Conservation (phyloP, 23 tunicate species). For the Halocynthia roretzi region DNA sequence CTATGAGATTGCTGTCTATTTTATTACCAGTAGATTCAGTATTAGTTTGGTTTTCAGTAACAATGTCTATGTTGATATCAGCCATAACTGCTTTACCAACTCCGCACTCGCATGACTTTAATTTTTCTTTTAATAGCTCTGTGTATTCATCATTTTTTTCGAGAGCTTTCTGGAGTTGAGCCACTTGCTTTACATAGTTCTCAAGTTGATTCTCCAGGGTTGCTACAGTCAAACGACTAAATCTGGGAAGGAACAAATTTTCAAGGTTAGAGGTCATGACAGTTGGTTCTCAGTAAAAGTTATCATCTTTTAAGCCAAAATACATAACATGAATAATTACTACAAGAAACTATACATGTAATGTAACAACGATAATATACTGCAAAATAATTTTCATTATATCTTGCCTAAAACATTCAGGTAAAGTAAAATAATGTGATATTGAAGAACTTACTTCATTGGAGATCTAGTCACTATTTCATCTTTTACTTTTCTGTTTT, state of each 20-base stretch:
- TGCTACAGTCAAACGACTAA: slow-evolving; percentile 72
- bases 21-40: not conserved
- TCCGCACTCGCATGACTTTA: slow-evolving; percentile 6
- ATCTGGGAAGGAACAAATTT: slow-evolving; percentile 22
- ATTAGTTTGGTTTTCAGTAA: not conserved
- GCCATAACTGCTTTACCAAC: not conserved
- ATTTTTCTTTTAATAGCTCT: slow-evolving; percentile 37
- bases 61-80: not conserved
- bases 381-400: no score
- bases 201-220: slow-evolving; percentile 55
- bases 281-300: no score
- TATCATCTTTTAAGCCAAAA: no score
- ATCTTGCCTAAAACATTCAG: no score
- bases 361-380: no score
- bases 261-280: not conserved
- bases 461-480: slow-evolving; percentile 57
- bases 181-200: slow-evolving; percentile 41
- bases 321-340: no score
- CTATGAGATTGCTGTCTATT: not conserved
- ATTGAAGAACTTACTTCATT: slow-evolving; percentile 35
- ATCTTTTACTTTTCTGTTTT: slow-evolving; percentile 38
- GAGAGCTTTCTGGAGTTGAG: slow-evolving; percentile 59
- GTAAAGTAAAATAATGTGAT: not conserved
- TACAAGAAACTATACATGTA: no score
- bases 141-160: slow-evolving; percentile 43